Conservation (phyloP, 2,888 invertebrate species). For the Monoplex corrugatus region DNA sequence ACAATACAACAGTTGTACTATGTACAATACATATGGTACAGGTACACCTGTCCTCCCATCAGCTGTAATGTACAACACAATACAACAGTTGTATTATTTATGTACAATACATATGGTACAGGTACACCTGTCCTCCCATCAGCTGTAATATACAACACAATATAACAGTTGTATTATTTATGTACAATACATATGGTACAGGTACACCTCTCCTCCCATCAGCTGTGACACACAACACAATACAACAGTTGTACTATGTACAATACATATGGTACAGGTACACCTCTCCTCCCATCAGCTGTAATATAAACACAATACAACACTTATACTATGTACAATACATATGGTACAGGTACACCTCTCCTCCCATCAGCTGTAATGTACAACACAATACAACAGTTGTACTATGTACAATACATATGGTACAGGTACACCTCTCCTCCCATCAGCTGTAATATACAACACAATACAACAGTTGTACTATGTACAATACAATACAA, state of each 20-base stretch:
- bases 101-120: background rate
- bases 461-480: background rate
- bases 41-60: background rate
- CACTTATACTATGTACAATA: background rate
- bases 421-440: conserved; percentile 78
- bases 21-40: background rate
- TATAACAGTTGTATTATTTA: too few relatives aligned
- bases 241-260: background rate
- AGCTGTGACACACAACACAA: too few relatives aligned
- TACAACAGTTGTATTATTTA: background rate
- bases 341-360: background rate
- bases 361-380: background rate
- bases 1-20: background rate
- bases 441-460: background rate
- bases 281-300: background rate
- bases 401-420: background rate
- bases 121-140: background rate
- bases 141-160: background rate
- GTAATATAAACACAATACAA: background rate
- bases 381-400: background rate
- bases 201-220: too few relatives aligned
- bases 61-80: background rate
- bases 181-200: too few relatives aligned
- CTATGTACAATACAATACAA: background rate
- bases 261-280: too few relatives aligned